Base-by-base conservation (phyloP, 2,888 invertebrate species). In the Heliothis peltigera region DNA sequence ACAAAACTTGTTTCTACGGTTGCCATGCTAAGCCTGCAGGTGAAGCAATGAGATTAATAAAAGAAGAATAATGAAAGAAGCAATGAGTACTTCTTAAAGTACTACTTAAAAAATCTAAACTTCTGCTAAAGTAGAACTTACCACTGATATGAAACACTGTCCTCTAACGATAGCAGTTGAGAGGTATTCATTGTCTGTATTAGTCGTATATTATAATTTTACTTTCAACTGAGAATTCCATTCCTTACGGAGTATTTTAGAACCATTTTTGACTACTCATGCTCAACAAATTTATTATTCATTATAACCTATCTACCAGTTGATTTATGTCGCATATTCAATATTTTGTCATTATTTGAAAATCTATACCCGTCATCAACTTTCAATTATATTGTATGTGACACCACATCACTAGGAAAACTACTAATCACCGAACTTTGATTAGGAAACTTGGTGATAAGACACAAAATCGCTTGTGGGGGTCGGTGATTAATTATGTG, bases 361-460 rank as follows among this genome's bases (percentile, higher is more conserved):
- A n/a, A 22, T 4, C 28, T 28, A 19, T 22, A 25, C 10, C 21
- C 17, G 8, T 68, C 49, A 12, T 18, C 15, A 44, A 74, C 15
- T 49, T 58, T 43, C 42, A 59, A 68, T 48, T 22, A 69, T 44
- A 59, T 56, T 64, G 51, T 58, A 60, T 17, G 44, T 47, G 54
- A 68, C 72, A 66, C 32, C 6, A 32, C 63, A 61, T 67, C 68
- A 64, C 67, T 61, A 63, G 56, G 70, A 77, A 77, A 78, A 64
- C 69, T 64, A 66, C 55, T 84, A 84, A 84, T 76, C 79, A 77
- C 75, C 49, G 51, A 87, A 85, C 74, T 86, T 86, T 82, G 81
- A 87, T 87, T 80, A 70, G 69, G 59, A 80, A 86, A 86, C 75
- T 86, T 84, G 71, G 68, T 78, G 79, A 77, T 76, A 78, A 69